Evolutionary conservation across 2,113 vertebrate species (phyloP).

Genomic region (Vulpes ferrilata): DNA sequence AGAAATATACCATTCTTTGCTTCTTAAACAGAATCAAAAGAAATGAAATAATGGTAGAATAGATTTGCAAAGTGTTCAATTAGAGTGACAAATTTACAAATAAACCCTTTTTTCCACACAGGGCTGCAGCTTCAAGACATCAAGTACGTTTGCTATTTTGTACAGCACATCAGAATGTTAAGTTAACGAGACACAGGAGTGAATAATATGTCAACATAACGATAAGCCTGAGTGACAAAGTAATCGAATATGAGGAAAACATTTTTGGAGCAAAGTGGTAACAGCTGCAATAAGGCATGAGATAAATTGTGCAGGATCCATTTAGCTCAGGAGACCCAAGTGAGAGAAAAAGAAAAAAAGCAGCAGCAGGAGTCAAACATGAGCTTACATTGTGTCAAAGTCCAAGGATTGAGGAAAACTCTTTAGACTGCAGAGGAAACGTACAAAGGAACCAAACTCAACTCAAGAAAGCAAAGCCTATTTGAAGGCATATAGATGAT

Average conservation of each 20-base stretch:
- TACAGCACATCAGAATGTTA: conserved; percentile 24
- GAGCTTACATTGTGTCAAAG: not conserved
- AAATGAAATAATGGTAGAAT: conserved; percentile 38
- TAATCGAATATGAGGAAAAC: conserved; percentile 80
- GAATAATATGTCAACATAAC: conserved; percentile 62
- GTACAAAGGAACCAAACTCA: not conserved
- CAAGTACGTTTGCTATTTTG: conserved; percentile 65
- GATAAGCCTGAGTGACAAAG: conserved; percentile 80
- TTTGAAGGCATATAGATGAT: not conserved
- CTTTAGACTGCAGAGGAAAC: not conserved
- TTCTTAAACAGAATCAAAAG: conserved; percentile 59
- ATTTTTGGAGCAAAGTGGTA: conserved; percentile 78
- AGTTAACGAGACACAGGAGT: conserved; percentile 51
- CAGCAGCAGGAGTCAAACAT: not conserved
- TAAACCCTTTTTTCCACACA: not conserved
- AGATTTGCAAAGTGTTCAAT: conserved; percentile 39
- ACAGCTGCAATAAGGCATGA: conserved; percentile 76
- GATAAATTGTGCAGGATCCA: conserved; percentile 70
- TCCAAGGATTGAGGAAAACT: conserved; percentile 11
- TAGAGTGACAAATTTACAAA: not conserved
- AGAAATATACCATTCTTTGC: conserved; percentile 48
- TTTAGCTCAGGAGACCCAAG: conserved; percentile 50
- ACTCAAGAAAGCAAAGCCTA: not conserved
- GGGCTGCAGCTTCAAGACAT: not conserved
- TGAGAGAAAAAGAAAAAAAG: not conserved